Evolutionary conservation across 2,113 vertebrate genomes (phyloP), one percentile per base, ranked within the genome.

Genomic region (Chrysemys picta): DNA sequence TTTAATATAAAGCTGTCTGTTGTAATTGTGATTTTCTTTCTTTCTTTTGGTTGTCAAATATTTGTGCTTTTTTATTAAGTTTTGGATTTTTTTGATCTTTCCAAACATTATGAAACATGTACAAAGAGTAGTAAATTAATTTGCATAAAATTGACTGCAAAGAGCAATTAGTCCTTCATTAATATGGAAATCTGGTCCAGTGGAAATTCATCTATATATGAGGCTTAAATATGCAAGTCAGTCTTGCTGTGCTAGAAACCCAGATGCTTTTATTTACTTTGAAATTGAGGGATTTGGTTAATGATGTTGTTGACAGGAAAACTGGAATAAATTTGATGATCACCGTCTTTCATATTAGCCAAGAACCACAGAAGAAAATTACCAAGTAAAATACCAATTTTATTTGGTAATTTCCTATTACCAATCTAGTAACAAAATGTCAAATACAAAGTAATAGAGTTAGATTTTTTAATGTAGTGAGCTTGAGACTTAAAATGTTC

Each of bases 261-360:
- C 97, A 98, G 96, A 96, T 98, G 97, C 97, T 97, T 98, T 98
- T 98, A 98, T 98, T 98, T 98, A 98, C 95, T 97, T 98, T 98
- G 98, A 98, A 98, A 97, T 94, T 96, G 95, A 98, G 94, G 94
- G 97, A 98, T 97, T 96, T 98, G 89, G 96, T 96, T 98, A 96
- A 97, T 98, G 97, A 98, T 98, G 97, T 97, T 98, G 97, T 98
- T 98, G 93, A 98, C 97, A 98, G 96, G 94, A 98, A 97, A 98
- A 98, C 96, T 94, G 97, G 87, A 98, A 98, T 98, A 97, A 97
- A 97, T 97, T 98, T 98, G 97, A 97, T 97, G 96, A 97, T 96
- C 91, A 95, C 96, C 93, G 94, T 97, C 97, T 98, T 97, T 97
- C 96, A 91, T 94, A 97, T 97, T 98, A 98, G 97, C 94, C 69